phyloP scores from a whole-genome alignment of 2,888 invertebrate genomes.

The Tachystola acroxantha region DNA sequence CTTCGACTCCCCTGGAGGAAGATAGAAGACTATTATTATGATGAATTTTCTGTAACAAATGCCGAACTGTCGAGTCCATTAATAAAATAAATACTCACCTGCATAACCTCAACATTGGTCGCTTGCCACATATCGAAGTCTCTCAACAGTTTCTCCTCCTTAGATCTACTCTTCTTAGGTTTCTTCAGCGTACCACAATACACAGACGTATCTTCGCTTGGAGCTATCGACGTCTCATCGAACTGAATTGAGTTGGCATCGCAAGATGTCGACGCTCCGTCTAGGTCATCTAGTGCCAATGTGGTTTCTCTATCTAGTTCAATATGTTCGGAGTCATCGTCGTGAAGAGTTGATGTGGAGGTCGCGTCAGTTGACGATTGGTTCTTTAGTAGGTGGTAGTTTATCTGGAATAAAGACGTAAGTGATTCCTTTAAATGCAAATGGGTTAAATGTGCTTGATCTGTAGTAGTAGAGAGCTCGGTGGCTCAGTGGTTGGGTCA shows the following conservation, averaged over 20 bases:
- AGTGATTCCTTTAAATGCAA: no score
- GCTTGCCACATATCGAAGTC: constrained; percentile 68
- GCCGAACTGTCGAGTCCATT: no score
- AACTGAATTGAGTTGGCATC: constrained; percentile 54
- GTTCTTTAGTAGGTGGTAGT: constrained; percentile 44
- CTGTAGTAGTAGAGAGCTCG: no score
- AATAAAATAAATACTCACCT: constrained; percentile 37
- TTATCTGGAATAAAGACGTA: constrained; percentile 33
- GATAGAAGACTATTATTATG: no score
- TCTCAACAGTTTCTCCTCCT: constrained; percentile 40
- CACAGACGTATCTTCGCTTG: constrained; percentile 51
- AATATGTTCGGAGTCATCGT: constrained; percentile 25
- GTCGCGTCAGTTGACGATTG: constrained; percentile 38
- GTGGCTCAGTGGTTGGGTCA: no score
- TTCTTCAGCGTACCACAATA: constrained; percentile 57
- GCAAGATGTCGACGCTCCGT: constrained; percentile 51
- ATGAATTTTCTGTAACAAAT: no score
- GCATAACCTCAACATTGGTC: constrained; percentile 59
- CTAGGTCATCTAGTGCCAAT: constrained; percentile 23
- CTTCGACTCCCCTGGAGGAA: no score
- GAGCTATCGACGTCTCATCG: constrained; percentile 47
- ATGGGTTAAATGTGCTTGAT: no score
- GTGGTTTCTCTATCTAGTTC: constrained; percentile 18
- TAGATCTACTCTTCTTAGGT: constrained; percentile 41
- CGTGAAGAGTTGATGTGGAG: constrained; percentile 41